Conservation (phyloP, 2,797 vertebrate species). For the Scolopax bukidnonensis region DNA sequence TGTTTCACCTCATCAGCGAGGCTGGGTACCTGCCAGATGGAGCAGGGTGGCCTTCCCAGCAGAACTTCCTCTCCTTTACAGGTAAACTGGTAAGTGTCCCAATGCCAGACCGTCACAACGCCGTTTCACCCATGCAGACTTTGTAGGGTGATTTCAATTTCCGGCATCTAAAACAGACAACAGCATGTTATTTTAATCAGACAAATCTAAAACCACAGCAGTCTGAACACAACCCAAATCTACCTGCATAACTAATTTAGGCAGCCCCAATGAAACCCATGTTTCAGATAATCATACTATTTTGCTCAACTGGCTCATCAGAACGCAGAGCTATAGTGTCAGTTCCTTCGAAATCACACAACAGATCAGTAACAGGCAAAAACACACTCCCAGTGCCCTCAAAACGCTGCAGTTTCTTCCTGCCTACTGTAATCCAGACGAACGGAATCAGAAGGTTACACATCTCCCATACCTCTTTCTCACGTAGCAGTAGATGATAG, state of each 20-base stretch:
- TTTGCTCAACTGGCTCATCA: background rate
- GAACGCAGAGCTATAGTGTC: background rate
- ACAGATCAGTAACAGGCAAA: background rate
- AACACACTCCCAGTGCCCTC: background rate
- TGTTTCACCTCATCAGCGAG: background rate
- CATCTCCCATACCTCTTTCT: constrained; percentile 74
- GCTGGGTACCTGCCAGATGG: background rate
- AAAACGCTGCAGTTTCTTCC: background rate
- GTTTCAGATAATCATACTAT: background rate
- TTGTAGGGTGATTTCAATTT: constrained; percentile 69
- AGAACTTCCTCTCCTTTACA: background rate
- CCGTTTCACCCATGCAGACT: constrained; percentile 51
- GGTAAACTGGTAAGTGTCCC: background rate
- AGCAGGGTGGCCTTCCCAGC: background rate
- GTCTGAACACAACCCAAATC: background rate
- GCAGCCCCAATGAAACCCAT: background rate
- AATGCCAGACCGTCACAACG: constrained; percentile 29
- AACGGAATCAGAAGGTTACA: background rate
- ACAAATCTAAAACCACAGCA: background rate
- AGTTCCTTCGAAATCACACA: background rate
- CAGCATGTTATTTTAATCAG: rapidly evolving
- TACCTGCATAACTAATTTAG: rapidly evolving
- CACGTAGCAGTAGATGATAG: constrained; percentile 76
- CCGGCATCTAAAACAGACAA: constrained; percentile 70
- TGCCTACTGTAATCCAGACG: background rate